Evolutionary conservation across 92 coral and sea anemone genomes (phyloP).

Genomic region (Parazoanthus swiftii): DNA sequence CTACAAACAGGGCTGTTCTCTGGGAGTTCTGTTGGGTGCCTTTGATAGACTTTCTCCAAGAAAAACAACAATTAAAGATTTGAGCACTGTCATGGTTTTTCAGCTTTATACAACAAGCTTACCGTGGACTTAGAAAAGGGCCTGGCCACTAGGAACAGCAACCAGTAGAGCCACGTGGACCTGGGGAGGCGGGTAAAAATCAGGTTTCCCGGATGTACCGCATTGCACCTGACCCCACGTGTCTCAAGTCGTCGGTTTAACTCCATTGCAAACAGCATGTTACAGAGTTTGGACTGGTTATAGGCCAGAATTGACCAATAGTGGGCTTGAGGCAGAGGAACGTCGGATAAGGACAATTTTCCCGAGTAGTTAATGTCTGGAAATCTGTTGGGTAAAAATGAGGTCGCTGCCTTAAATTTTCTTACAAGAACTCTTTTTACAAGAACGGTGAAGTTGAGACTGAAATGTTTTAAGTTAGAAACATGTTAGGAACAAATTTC

Average conservation of each 20-base stretch:
- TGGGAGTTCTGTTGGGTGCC: too few species aligned
- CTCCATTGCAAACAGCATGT: slow-evolving; percentile 87
- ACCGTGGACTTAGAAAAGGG: slow-evolving; percentile 87
- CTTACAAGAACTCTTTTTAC: too few species aligned
- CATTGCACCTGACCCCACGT: slow-evolving; percentile 86
- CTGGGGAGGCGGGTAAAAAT: slow-evolving; percentile 80
- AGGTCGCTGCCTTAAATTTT: too few species aligned
- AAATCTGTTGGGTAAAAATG: slow-evolving; percentile 57
- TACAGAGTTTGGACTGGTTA: slow-evolving; percentile 93
- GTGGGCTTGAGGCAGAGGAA: slow-evolving; percentile 74
- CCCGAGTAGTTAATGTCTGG: slow-evolving; percentile 80
- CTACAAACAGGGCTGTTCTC: too few species aligned
- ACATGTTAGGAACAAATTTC: too few species aligned
- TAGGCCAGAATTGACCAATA: slow-evolving; percentile 94
- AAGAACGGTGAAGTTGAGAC: too few species aligned
- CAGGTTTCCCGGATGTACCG: slow-evolving; percentile 95
- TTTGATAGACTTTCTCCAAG: too few species aligned
- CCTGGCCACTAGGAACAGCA: slow-evolving; percentile 70
- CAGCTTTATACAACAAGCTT: slow-evolving; percentile 34
- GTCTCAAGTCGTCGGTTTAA: slow-evolving; percentile 77
- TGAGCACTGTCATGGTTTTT: too few species aligned
- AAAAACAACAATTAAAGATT: too few species aligned
- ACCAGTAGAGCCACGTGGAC: slow-evolving; percentile 81
- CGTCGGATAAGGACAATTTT: slow-evolving; percentile 53
- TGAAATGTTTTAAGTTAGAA: too few species aligned